phyloP scores from a whole-genome alignment of 2,113 vertebrate species.

The Meles meles region DNA sequence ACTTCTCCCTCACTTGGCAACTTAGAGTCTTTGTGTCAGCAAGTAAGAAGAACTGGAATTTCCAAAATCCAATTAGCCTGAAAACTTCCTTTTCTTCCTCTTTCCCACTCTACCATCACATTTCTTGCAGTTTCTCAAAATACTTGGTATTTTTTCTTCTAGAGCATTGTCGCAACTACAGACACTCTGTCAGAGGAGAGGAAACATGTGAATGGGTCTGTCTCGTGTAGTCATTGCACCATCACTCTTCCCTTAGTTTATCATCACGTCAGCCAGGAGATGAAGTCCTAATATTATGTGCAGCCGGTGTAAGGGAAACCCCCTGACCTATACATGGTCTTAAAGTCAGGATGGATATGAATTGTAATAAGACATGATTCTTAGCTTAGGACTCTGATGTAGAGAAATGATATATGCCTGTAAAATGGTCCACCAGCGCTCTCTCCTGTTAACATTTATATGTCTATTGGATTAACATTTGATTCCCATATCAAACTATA shows the following conservation, averaged over 20 bases:
- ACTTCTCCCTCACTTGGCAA: not conserved
- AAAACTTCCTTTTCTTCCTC: not conserved
- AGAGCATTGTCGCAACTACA: not conserved
- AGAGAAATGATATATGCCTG: not conserved
- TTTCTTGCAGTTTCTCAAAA: not conserved
- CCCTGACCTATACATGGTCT: not conserved
- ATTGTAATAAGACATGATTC: not conserved
- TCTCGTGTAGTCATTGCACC: not conserved
- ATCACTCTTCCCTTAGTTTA: not conserved
- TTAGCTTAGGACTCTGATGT: not conserved
- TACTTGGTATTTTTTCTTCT: not conserved
- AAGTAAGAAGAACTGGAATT: constrained; percentile 7
- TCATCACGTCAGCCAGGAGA: not conserved
- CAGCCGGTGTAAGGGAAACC: not conserved
- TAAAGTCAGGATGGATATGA: not conserved
- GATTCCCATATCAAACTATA: not conserved
- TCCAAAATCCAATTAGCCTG: not conserved
- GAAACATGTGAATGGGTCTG: not conserved
- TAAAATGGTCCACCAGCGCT: not conserved
- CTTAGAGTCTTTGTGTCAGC: not conserved
- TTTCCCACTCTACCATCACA: not conserved
- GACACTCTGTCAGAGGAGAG: not conserved
- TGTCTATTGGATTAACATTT: not conserved
- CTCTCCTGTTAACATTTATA: not conserved
- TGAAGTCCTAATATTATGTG: not conserved